A percentile compares a stretch with the other conserved stretches of the same genome.
These are phyloP conservation scores for Calameuta pallipes DNA, from an alignment of 2,888 invertebrate species.

Conservation along the genomic window DNA sequence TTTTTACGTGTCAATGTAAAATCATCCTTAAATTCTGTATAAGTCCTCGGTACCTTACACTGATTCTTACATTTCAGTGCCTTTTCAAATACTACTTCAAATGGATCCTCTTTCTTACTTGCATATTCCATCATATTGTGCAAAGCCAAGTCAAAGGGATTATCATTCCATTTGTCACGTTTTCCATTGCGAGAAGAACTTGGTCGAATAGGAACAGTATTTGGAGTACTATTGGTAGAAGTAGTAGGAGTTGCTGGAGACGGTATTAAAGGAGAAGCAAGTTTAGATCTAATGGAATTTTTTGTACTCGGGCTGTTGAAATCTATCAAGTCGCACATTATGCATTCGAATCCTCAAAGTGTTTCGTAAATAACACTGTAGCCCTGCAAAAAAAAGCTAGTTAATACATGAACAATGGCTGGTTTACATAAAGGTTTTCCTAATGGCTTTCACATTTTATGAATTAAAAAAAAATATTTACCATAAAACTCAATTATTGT, in stretches of 20 bases:
- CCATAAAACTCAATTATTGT: not conserved
- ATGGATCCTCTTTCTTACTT: slow-evolving; percentile 56
- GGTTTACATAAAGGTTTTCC: not conserved
- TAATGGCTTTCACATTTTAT: not conserved
- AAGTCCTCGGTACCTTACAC: not conserved
- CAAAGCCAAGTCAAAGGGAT: slow-evolving; percentile 57
- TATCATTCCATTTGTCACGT: slow-evolving; percentile 50
- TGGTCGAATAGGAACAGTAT: not conserved
- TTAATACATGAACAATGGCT: not conserved
- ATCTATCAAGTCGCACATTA: slow-evolving; percentile 58
- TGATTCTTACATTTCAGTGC: slow-evolving; percentile 32
- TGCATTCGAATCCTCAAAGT: not conserved
- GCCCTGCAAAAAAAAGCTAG: not conserved
- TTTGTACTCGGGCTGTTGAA: slow-evolving; percentile 48
- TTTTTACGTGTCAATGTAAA: slow-evolving; percentile 29
- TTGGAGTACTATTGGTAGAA: slow-evolving; percentile 5
- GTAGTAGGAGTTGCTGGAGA: slow-evolving; percentile 44
- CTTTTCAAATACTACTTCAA: slow-evolving; percentile 51
- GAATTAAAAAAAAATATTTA: not conserved
- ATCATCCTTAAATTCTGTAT: slow-evolving; percentile 33
- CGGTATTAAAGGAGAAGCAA: slow-evolving; percentile 55
- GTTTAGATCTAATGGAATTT: slow-evolving; percentile 29
- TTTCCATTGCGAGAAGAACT: slow-evolving; percentile 21
- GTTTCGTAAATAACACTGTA: not conserved
- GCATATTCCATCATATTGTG: slow-evolving; percentile 52